Percentiles rank a stretch among this genome's conserved stretches.
These are phyloP conservation scores for Hylia prasina DNA, from an alignment of 2,113 vertebrate species.

Conservation along the genomic window DNA sequence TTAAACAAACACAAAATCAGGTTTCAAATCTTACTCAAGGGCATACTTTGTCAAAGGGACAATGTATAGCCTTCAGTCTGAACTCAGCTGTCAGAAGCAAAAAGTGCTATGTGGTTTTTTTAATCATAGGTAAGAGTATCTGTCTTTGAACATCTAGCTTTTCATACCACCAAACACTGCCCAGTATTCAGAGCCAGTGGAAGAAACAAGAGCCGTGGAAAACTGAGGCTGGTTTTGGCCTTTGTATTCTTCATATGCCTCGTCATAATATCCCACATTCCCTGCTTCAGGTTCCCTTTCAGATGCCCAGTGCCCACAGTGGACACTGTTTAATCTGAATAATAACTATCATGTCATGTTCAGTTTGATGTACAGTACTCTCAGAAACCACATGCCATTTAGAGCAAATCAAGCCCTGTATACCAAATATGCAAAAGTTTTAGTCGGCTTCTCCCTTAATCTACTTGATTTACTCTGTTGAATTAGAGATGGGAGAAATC, in stretches of 20 bases:
- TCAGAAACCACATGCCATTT: background rate
- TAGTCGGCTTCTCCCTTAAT: background rate
- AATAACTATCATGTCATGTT: background rate
- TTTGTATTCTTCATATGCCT: background rate
- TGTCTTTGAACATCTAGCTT: background rate
- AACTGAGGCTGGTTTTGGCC: background rate
- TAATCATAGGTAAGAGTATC: background rate
- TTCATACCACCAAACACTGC: background rate
- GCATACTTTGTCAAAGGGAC: background rate
- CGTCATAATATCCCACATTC: background rate
- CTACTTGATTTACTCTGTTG: background rate
- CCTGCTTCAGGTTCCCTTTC: background rate
- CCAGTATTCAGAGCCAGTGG: background rate
- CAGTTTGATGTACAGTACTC: background rate
- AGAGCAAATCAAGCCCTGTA: background rate
- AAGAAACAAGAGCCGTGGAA: background rate
- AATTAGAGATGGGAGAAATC: background rate
- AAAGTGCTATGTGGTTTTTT: background rate
- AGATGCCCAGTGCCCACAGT: background rate
- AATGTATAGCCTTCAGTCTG: background rate
- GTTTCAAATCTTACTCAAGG: conserved; percentile 7
- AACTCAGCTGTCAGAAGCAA: conserved; percentile 4
- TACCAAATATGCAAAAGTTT: background rate
- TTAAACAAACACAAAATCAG: conserved; percentile 8
- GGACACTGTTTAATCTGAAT: background rate